These are phyloP conservation scores for Drosophila mayaguana DNA, from an alignment of 2,888 invertebrate species.

Conservation along the genomic window DNA sequence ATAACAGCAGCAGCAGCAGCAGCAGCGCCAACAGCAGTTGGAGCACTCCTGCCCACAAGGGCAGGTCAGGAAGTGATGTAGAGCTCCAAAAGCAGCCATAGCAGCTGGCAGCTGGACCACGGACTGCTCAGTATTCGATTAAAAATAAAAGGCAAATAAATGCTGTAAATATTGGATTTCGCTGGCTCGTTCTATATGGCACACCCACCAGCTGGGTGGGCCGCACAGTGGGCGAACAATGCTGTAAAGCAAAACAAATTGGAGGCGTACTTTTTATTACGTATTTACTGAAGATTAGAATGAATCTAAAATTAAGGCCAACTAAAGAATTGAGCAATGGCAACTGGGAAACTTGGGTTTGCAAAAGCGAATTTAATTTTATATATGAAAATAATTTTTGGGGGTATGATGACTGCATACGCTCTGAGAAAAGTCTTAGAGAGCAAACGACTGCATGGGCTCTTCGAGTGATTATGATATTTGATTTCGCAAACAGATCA, in stretches of 20 bases:
- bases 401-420: too few relatives aligned
- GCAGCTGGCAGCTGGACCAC: constrained; percentile 25
- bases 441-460: too few relatives aligned
- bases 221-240: constrained; percentile 20
- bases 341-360: too few relatives aligned
- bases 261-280: too few relatives aligned
- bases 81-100: constrained; percentile 5
- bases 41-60: constrained; percentile 7
- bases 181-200: constrained; percentile 23
- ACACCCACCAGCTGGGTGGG: constrained; percentile 10
- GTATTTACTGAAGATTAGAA: too few relatives aligned
- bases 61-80: background rate
- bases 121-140: constrained; percentile 57
- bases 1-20: constrained; percentile 50
- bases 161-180: constrained; percentile 61
- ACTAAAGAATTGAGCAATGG: too few relatives aligned
- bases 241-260: background rate
- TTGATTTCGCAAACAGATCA: too few relatives aligned
- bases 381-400: background rate
- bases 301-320: too few relatives aligned
- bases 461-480: too few relatives aligned
- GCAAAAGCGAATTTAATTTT: background rate
- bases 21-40: constrained; percentile 23
- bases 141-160: constrained; percentile 54
- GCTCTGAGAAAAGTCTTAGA: too few relatives aligned